phyloP scores from a whole-genome alignment of 2,888 invertebrate genomes.

The Uloborus plumipes region DNA sequence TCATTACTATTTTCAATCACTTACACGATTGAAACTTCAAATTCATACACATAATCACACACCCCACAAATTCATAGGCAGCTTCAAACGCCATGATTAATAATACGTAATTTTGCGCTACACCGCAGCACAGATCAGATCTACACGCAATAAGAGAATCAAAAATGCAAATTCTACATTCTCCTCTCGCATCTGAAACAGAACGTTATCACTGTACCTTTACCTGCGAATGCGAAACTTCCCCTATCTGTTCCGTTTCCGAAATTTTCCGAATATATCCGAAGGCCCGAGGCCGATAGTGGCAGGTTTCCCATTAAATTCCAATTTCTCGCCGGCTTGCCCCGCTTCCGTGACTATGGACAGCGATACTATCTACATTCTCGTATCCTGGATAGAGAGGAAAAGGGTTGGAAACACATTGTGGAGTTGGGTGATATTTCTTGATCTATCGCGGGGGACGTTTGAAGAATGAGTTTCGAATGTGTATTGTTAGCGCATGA shows the following conservation, averaged over 20 bases:
- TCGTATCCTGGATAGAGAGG: not conserved
- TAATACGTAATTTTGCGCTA: no score
- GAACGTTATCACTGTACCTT: constrained; percentile 17
- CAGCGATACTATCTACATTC: constrained; percentile 19
- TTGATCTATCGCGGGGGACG: no score
- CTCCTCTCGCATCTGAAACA: not conserved
- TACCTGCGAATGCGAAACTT: constrained; percentile 25
- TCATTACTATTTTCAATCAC: no score
- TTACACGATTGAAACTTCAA: no score
- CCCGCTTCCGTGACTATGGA: constrained; percentile 5
- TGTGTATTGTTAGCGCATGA: no score
- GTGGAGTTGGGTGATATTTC: not conserved
- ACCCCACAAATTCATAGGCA: no score
- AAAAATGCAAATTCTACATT: constrained; percentile 3
- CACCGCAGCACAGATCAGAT: no score
- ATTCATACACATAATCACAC: no score
- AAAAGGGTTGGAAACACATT: not conserved
- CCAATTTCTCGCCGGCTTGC: constrained; percentile 21
- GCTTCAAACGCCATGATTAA: no score
- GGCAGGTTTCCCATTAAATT: constrained; percentile 39
- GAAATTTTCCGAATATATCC: constrained; percentile 35
- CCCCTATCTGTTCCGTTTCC: constrained; percentile 35
- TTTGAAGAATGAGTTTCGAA: no score
- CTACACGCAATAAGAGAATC: not conserved
- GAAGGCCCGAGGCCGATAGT: constrained; percentile 20